These are phyloP conservation scores for Eubasilissa splendida DNA, from an alignment of 2,888 invertebrate species.

Conservation along the genomic window DNA sequence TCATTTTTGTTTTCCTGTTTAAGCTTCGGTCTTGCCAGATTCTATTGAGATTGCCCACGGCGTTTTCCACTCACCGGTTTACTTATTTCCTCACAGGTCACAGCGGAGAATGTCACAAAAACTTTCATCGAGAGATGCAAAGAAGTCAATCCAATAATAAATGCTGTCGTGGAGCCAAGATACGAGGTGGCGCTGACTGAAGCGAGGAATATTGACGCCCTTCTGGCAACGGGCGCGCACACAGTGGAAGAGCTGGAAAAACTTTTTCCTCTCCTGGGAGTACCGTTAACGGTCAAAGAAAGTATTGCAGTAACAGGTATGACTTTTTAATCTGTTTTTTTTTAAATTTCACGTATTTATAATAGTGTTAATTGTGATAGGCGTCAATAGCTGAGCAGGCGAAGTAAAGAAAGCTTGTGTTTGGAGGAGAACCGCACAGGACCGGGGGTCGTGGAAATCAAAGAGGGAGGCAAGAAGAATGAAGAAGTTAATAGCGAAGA, in stretches of 20 bases:
- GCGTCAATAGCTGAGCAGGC: too few species aligned
- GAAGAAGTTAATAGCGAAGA: too few species aligned
- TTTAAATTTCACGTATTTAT: not conserved
- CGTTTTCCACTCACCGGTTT: too few species aligned
- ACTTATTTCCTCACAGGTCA: constrained; percentile 69
- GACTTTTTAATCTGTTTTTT: not conserved
- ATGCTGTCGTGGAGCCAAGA: constrained; percentile 86
- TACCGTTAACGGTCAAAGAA: constrained; percentile 91
- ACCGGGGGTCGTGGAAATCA: too few species aligned
- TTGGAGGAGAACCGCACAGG: too few species aligned
- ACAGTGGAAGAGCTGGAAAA: constrained; percentile 76
- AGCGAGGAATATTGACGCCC: constrained; percentile 81
- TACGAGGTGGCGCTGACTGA: constrained; percentile 83
- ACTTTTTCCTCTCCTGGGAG: constrained; percentile 84
- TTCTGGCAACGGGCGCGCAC: constrained; percentile 73
- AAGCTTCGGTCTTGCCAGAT: too few species aligned
- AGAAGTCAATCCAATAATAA: constrained; percentile 84
- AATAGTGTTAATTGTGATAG: too few species aligned
- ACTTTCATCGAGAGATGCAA: constrained; percentile 84
- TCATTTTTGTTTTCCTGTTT: too few species aligned
- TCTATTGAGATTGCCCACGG: too few species aligned
- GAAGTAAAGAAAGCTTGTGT: too few species aligned
- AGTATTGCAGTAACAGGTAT: constrained; percentile 83
- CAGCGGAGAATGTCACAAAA: constrained; percentile 79
- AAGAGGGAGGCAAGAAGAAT: too few species aligned